Percentiles rank a stretch among this genome's conserved stretches.
Conservation (phyloP, 2,113 vertebrate genomes). For the Elachura formosa region DNA sequence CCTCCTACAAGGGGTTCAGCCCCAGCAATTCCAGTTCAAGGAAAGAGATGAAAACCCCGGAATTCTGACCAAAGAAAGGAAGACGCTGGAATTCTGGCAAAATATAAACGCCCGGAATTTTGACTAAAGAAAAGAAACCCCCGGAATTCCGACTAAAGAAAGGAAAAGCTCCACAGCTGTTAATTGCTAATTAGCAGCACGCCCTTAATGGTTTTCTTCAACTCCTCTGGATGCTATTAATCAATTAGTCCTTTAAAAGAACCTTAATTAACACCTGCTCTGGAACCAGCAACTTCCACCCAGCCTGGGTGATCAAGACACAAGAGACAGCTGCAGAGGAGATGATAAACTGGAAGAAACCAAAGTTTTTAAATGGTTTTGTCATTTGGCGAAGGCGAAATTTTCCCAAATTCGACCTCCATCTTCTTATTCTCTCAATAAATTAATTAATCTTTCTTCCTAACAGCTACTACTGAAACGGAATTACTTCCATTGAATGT, state of each 20-base stretch:
- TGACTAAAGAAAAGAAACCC: not conserved
- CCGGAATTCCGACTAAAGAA: not conserved
- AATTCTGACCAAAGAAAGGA: not conserved
- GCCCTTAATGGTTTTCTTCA: not conserved
- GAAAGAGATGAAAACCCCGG: not conserved
- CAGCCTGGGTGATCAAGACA: not conserved
- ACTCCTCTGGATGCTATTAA: not conserved
- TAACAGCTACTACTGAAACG: not conserved
- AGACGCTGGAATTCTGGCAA: not conserved
- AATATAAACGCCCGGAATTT: not conserved
- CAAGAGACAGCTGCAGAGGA: not conserved
- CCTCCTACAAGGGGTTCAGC: not conserved
- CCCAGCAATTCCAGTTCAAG: not conserved
- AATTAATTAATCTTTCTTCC: not conserved
- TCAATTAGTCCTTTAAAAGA: not conserved
- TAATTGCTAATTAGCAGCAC: not conserved
- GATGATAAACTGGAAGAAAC: not conserved
- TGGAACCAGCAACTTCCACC: not conserved
- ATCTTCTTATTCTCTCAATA: not conserved
- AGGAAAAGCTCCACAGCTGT: not conserved
- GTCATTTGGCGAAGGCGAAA: not conserved
- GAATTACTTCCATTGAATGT: not conserved
- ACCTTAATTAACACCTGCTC: not conserved
- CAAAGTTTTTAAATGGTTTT: not conserved
- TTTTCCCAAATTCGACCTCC: not conserved